These are phyloP conservation scores for Halocaridina rubra DNA, from an alignment of 2,888 invertebrate species.

Conservation along the genomic window DNA sequence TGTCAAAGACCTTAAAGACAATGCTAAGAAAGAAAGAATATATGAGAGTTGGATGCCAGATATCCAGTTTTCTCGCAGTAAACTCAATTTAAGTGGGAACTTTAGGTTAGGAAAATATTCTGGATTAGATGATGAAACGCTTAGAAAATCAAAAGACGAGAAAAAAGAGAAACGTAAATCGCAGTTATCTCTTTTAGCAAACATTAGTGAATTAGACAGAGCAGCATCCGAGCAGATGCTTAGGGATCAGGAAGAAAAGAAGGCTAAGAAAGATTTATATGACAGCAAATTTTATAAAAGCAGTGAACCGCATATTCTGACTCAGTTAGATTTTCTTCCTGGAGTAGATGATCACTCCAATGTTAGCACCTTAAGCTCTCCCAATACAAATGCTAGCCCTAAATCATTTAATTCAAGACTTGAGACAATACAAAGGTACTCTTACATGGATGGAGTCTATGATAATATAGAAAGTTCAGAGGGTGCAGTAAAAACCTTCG, in stretches of 20 bases:
- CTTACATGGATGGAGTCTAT: slow-evolving; percentile 6
- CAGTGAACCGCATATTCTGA: slow-evolving; percentile 37
- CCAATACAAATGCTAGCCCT: neutral
- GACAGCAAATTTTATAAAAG: slow-evolving; percentile 46
- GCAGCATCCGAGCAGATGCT: slow-evolving; percentile 55
- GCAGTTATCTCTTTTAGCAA: slow-evolving; percentile 55
- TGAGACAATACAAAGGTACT: neutral
- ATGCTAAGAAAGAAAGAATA: slow-evolving; percentile 21
- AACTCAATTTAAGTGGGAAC: slow-evolving; percentile 18
- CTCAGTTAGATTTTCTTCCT: slow-evolving; percentile 54
- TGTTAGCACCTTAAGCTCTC: slow-evolving; percentile 17
- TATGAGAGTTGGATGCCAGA: slow-evolving; percentile 63
- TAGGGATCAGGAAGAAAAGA: slow-evolving; percentile 33
- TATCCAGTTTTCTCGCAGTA: slow-evolving; percentile 52
- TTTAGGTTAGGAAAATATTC: slow-evolving; percentile 20
- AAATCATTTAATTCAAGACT: neutral
- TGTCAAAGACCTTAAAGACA: slow-evolving; percentile 13
- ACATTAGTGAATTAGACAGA: slow-evolving; percentile 56
- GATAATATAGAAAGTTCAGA: slow-evolving; percentile 24
- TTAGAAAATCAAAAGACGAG: slow-evolving; percentile 32
- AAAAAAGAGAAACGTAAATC: slow-evolving; percentile 54
- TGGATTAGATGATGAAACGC: slow-evolving; percentile 3
- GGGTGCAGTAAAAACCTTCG: neutral
- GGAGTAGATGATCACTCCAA: slow-evolving; percentile 11
- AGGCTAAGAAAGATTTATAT: slow-evolving; percentile 29